Base-by-base conservation (phyloP, 2,113 vertebrate genomes). In the Phycodurus eques region DNA sequence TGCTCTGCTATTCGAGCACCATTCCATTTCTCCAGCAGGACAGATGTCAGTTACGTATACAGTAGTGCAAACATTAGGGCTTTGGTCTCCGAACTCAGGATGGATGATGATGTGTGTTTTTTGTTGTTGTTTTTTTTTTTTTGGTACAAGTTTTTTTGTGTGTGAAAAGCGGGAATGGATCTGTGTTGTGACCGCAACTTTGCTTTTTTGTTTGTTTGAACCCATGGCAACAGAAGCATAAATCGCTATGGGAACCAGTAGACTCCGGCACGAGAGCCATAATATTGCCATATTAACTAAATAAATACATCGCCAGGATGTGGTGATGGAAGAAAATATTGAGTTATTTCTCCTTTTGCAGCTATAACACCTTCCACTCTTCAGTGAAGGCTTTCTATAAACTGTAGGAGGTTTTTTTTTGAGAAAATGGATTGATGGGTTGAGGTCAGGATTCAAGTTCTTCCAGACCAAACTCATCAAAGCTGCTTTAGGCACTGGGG, bases 41-140 rank as follows among this genome's bases (percentile, higher is more conserved):
- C 75, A 33, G 27, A 79, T 68, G 63, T 46, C 44, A 10, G 57
- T 64, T 62, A 19, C 17, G 35, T 39, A 39, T n/a, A 49, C 53
- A 35, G 31, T 14, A 60, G 59, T 60, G 59, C 70, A 76, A 64
- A 67, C 75, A 80, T 68, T 33, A 66, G 71, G 72, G 75, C 78
- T 80, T 77, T 78, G 42, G 44, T 31, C 33, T 69, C 59, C 35
- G 0, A 9, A 9, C 64, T 69, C 13, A 53, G 33, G 62, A 57
- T 27, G 33, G 62, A 57, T 27, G 43, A 66, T 64, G 20, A n/a
- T n/a, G 20, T 47, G 43, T 44, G 43, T 62, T 62, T 3, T 62
- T 14, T 39, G 60, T 54, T 2, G 1, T 9, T 8, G 53, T 66
- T 46, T 47, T 15, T 20, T 3, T 39, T 3, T 39, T 3, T 39